These are phyloP conservation scores for Indicator maculatus DNA, from an alignment of 2,113 vertebrate species.

Conservation along the genomic window DNA sequence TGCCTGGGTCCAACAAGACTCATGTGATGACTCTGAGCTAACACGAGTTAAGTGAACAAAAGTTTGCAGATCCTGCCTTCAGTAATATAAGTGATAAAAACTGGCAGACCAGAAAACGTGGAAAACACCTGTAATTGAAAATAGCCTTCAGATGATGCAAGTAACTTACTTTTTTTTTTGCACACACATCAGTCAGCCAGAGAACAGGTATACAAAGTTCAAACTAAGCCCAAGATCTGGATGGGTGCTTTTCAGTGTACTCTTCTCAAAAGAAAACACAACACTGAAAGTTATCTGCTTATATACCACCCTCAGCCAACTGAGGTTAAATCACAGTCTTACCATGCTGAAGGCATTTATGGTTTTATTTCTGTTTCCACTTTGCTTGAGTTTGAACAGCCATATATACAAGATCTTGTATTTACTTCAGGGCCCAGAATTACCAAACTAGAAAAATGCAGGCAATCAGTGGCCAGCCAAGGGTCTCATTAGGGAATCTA, in stretches of 20 bases:
- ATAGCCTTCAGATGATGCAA: neutral
- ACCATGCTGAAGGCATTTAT: neutral
- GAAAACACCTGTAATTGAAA: neutral
- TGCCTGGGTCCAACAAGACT: neutral
- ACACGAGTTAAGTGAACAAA: neutral
- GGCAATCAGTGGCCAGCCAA: conserved; percentile 62
- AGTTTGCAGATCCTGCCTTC: neutral
- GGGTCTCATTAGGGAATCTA: conserved; percentile 68
- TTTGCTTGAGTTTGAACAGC: neutral
- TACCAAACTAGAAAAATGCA: conserved; percentile 67
- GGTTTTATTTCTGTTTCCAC: conserved; percentile 21
- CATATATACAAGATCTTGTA: conserved; percentile 25
- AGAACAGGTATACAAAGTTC: neutral
- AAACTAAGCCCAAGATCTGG: neutral
- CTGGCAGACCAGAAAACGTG: neutral
- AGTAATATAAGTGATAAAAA: neutral
- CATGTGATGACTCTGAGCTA: neutral
- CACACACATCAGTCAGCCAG: neutral
- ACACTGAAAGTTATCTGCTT: conserved; percentile 8
- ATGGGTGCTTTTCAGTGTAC: neutral
- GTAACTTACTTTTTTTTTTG: neutral
- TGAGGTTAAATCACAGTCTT: neutral
- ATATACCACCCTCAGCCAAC: neutral
- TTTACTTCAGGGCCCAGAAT: conserved; percentile 61
- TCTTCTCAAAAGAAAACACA: conserved; percentile 3